Evolutionary conservation across 2,797 vertebrate species (phyloP).

Genomic region (Buceros bicornis): DNA sequence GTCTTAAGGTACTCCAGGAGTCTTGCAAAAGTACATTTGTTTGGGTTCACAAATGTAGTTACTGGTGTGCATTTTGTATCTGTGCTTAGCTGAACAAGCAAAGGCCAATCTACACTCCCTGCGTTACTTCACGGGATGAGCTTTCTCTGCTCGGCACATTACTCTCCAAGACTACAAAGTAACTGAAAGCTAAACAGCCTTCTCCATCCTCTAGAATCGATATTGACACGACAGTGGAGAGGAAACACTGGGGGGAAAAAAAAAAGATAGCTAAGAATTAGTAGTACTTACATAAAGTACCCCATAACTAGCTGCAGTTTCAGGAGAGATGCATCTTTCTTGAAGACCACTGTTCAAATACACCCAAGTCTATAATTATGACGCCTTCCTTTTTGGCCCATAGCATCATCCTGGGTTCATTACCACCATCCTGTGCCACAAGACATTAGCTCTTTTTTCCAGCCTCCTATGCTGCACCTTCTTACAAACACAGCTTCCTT

Average conservation of each 20-base stretch:
- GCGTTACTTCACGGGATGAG: neutral
- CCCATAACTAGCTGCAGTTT: neutral
- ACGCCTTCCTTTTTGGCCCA: neutral
- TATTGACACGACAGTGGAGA: neutral
- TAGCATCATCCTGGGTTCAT: neutral
- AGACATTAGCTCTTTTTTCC: neutral
- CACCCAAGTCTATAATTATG: neutral
- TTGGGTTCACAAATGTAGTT: neutral
- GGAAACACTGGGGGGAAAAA: fast-evolving
- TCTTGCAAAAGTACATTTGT: neutral
- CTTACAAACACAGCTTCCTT: neutral
- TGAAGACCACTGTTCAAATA: neutral
- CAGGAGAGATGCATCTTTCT: neutral
- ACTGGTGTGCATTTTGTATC: neutral
- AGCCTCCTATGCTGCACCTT: neutral
- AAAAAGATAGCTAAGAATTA: neutral
- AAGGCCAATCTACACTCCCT: neutral
- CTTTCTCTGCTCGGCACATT: neutral
- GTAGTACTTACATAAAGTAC: neutral
- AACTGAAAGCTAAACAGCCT: neutral
- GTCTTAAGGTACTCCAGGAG: neutral
- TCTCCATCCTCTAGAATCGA: neutral
- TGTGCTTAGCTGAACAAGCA: neutral
- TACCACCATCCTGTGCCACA: neutral
- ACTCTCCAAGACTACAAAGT: neutral